Base-by-base conservation (phyloP, 1,140 invertebrate genomes). In the Ptiloglossa arizonensis region DNA sequence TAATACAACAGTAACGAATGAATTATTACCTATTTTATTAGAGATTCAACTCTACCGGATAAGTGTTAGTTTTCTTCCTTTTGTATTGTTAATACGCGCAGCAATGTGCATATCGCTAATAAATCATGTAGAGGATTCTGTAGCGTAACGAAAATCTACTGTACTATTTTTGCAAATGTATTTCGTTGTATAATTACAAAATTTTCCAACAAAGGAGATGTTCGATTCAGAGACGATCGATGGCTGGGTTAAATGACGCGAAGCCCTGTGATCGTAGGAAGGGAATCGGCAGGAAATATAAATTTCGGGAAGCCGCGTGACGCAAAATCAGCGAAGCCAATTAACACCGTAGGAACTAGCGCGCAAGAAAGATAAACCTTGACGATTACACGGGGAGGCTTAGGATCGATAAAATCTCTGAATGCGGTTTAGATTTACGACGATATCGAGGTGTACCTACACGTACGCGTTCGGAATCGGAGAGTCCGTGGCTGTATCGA, bases 201-300 rank as follows among this genome's bases (percentile, higher is more conserved):
- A 35, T 35, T 35, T 35, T 35, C 35, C 35, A 35, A 35, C 35
- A 35, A 35, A 35, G 35, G 9, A 35, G 35, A 5, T 8, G 9
- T 35, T 35, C 9, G 9, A 35, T 35, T 35, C 9, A 35, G 35
- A n/a, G 9, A 38, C 19, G 19, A 4, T 22, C 2, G 9, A n/a
- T 4, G n/a, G 11, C 24, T 9, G 11, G 19, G 15, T 15, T 2
- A 48, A 19, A 24, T 3, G 5, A 41, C 5, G 6, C 22, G 8
- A 32, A 44, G 15, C n/a, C 15, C 27, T 41, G 13, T 1, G 2
- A 59, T 44, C 13, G 29, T 24, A 6, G 41, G 13, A 0, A 19
- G 32, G 35, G 44, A 74, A 56, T 54, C 24, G 22, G 13, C 32
- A 76, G 66, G 64, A 76, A 76, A 59, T 76, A 76, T 59, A 69